These are phyloP conservation scores for Masnerella sp. DNA, from an alignment of 2,888 invertebrate genomes.

Conservation along the genomic window DNA sequence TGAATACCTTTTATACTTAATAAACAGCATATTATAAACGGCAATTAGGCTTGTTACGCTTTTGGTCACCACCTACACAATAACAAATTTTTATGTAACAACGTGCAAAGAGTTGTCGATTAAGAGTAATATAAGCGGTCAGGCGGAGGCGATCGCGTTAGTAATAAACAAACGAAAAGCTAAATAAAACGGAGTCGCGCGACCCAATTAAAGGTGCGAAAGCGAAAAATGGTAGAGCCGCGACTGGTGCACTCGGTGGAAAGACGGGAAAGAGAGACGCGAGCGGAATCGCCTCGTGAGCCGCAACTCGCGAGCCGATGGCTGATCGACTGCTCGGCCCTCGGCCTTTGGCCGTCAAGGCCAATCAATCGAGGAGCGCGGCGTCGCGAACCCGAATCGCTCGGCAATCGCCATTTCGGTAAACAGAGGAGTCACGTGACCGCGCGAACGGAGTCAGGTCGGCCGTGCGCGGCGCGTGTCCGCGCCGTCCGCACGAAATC, in stretches of 20 bases:
- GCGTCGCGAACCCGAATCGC: constrained; percentile 1
- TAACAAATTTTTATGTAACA: constrained; percentile 35
- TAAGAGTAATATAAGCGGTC: not conserved
- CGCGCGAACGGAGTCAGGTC: constrained; percentile 66
- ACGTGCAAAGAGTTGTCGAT: too few relatives aligned
- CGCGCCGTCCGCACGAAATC: too few relatives aligned
- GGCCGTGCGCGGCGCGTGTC: too few relatives aligned
- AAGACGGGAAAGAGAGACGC: too few relatives aligned
- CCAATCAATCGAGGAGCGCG: too few relatives aligned
- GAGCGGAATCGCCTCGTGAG: too few relatives aligned
- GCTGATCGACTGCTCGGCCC: not conserved
- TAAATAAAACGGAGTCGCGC: not conserved
- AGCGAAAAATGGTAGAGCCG: too few relatives aligned
- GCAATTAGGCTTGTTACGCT: constrained; percentile 66
- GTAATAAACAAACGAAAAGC: not conserved
- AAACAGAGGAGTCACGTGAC: too few relatives aligned
- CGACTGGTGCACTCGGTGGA: too few relatives aligned
- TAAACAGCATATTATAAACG: constrained; percentile 70
- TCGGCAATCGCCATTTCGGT: constrained; percentile 76
- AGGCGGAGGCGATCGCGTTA: not conserved
- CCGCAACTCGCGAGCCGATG: too few relatives aligned
- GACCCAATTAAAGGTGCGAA: too few relatives aligned
- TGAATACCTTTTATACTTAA: constrained; percentile 68
- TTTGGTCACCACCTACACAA: constrained; percentile 70
- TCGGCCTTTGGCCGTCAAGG: not conserved